Evolutionary conservation across 2,797 vertebrate genomes (phyloP), one percentile per base, ranked within the genome.

Genomic region (Coregonus suidteri): DNA sequence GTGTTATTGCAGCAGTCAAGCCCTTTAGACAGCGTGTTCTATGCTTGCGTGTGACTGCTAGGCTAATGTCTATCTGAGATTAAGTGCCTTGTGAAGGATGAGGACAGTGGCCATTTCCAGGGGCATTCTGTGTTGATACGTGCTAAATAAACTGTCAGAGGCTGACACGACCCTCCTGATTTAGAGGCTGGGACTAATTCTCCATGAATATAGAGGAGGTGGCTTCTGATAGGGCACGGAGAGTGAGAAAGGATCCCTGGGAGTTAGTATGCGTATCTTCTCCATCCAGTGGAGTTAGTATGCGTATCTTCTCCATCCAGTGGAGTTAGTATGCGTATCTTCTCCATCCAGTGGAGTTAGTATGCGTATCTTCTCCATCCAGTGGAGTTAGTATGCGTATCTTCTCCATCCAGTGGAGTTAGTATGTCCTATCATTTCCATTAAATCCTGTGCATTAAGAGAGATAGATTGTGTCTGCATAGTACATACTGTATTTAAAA

Each of bases 91-190:
- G 74, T n/a, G 25, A 75, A 76, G 75, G 80, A 83, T 71, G 53
- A 79, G 80, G 84, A 86, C 76, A 83, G 74, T 66, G 75, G 7
- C 6, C 52, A 78, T 91, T 86, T 87, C 84, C 83, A 77, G 81
- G 82, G 83, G 73, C 84, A 78, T 85, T 87, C 69, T 56, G 68
- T 81, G 78, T 86, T 85, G 83, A 77, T 87, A 77, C 25, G 76
- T 74, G 82, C 72, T 85, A 83, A 90, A 91, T 81, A 79, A 87
- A 86, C 86, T 81, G 75, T 81, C 76, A 73, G 34, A 64, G 79
- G 72, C 71, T 81, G 81, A 86, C 83, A 74, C 75, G 76, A 83
- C 75, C 88, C 90, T 91, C 84, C 87, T 91, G 88, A 85, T 85
- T 81, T 6, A 86, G 47, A 74, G 59, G 62, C 37, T 82, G 88